phyloP scores from a whole-genome alignment of 2,888 invertebrate genomes.

The Lasioglossum oenotherae region DNA sequence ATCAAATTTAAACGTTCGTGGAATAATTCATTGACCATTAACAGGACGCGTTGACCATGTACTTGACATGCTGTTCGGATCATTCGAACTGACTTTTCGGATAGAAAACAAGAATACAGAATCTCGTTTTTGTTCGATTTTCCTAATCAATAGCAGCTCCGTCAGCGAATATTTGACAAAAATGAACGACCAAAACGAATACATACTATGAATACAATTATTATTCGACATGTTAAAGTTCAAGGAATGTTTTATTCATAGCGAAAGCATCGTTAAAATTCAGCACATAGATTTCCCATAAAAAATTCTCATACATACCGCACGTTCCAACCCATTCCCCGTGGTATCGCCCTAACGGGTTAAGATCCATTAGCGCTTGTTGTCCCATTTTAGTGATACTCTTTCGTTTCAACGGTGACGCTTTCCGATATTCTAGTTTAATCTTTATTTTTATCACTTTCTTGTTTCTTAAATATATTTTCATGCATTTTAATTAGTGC shows the following conservation, averaged over 20 bases:
- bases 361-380: neutral
- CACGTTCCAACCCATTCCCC: neutral
- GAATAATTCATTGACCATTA: slow-evolving; percentile 4
- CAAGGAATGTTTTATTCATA: slow-evolving; percentile 5
- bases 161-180: neutral
- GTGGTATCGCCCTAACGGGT: neutral
- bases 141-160: neutral
- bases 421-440: neutral
- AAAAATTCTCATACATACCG: neutral
- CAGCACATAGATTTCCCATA: neutral
- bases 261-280: neutral
- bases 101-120: neutral
- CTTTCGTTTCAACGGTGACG: neutral
- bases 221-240: neutral
- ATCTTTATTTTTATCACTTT: neutral
- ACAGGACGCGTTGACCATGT: neutral
- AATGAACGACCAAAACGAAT: neutral
- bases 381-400: neutral
- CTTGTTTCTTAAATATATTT: no score
- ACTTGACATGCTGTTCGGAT: neutral
- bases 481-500: no score
- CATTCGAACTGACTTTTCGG: neutral
- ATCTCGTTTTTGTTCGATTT: neutral
- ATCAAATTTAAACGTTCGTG: neutral
- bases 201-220: neutral